Evolutionary conservation across 2,888 invertebrate species (phyloP).

Genomic region (Doris montereyensis): DNA sequence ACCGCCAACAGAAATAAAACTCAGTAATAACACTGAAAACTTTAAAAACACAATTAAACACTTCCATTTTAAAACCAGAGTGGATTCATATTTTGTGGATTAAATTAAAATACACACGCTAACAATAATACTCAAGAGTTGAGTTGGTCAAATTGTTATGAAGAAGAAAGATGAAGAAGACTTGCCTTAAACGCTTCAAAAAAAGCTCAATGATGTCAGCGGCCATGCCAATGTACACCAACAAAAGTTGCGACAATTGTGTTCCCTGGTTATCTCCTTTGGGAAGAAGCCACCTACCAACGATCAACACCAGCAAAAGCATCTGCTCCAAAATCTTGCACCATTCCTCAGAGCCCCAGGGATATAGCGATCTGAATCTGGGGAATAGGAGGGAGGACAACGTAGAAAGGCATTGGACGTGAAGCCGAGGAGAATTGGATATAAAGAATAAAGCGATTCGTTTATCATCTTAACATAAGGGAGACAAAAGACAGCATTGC

Average conservation of each 20-base stretch:
- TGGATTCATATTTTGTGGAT: neutral
- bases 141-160: too few relatives aligned
- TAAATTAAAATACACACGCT: too few relatives aligned
- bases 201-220: conserved; percentile 80
- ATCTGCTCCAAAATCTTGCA: conserved; percentile 57
- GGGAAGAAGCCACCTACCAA: conserved; percentile 61
- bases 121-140: too few relatives aligned
- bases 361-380: conserved; percentile 30
- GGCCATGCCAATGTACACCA: conserved; percentile 67
- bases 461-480: too few relatives aligned
- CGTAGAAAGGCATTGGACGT: too few relatives aligned
- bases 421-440: too few relatives aligned
- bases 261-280: conserved; percentile 60
- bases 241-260: conserved; percentile 63
- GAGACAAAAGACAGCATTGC: too few relatives aligned
- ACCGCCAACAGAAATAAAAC: too few relatives aligned
- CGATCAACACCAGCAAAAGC: conserved; percentile 54
- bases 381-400: neutral
- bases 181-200: conserved; percentile 87
- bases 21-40: too few relatives aligned
- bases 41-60: too few relatives aligned
- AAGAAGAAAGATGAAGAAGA: neutral
- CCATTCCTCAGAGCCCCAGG: conserved; percentile 50
- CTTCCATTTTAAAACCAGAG: neutral
- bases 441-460: too few relatives aligned